Evolutionary conservation across 2,113 vertebrate species (phyloP), one percentile per base, ranked within the genome.

Genomic region (Myotis davidii): DNA sequence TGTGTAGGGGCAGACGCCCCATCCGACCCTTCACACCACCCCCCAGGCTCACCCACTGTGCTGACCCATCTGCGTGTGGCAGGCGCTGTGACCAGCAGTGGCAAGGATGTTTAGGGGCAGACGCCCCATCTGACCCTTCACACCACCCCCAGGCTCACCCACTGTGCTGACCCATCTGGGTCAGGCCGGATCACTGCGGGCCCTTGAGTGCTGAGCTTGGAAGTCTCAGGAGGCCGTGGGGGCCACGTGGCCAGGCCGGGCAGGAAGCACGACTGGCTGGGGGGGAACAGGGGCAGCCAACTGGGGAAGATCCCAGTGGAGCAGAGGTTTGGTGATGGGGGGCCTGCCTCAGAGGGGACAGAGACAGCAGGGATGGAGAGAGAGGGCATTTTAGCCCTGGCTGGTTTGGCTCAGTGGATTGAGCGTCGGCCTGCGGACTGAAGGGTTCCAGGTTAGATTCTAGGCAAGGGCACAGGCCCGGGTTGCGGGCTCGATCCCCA

Each of bases 281-380:
- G 25, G 20, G 9, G 12, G 17, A 0, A 11, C 9, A 4, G 14
- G 25, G 50, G 2, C 0, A 0, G 6, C 5, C 0, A 3, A 18
- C 0, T 6, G 27, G 91, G 88, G 37, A 73, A 86, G 78, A 67
- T 65, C 13, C n/a, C 29, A 5, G 64, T 0, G 0, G 23, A 8
- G 10, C 88, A 74, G 29, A 69, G 61, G 20, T 4, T 2, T 4
- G 13, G 14, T 4, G n/a, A 29, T 6, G 27, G 61, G 34, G 64
- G 59, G 59, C 23, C 23, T 61, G 21, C 78, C 84, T 1, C 37
- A 34, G 32, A 79, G 45, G 17, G 13, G 45, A 12, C 23, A 74
- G 84, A 11, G 59, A 67, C 25, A 0, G 37, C 0, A 8, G n/a
- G 52, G 8, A 61, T 1, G 12, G 54, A 34, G 12, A 29, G 73